Conservation (phyloP, 2,888 invertebrate genomes). For the Phyto melanocephala region DNA sequence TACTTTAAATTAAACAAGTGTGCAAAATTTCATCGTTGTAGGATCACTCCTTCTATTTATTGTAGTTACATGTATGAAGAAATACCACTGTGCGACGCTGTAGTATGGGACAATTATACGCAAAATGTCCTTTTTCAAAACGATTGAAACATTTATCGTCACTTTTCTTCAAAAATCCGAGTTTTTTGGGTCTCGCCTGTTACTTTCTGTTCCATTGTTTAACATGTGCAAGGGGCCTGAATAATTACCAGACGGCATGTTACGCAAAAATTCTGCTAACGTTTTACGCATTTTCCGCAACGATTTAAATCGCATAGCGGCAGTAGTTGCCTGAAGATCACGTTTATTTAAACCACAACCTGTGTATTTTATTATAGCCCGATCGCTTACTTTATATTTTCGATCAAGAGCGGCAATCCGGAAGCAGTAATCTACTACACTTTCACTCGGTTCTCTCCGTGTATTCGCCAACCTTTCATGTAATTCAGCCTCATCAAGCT, state of each 20-base stretch:
- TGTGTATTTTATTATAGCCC: slow-evolving; percentile 34
- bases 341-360: slow-evolving; percentile 12
- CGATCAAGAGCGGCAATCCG: no score
- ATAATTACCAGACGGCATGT: not conserved
- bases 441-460: no score
- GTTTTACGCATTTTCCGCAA: slow-evolving; percentile 22
- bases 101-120: slow-evolving; percentile 41
- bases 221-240: not conserved
- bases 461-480: not conserved
- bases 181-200: not conserved
- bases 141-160: slow-evolving; percentile 37
- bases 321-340: slow-evolving; percentile 18
- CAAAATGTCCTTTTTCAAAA: slow-evolving; percentile 29
- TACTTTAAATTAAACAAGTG: no score
- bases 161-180: not conserved
- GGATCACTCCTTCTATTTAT: no score
- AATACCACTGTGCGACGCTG: no score
- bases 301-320: slow-evolving; percentile 10
- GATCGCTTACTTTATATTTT: no score
- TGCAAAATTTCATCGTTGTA: no score
- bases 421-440: no score
- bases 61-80: no score
- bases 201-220: not conserved
- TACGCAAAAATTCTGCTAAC: not conserved
- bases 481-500: not conserved